These are phyloP conservation scores for Poeciliopsis gracilis DNA, from an alignment of 2,797 vertebrate genomes.

Conservation along the genomic window DNA sequence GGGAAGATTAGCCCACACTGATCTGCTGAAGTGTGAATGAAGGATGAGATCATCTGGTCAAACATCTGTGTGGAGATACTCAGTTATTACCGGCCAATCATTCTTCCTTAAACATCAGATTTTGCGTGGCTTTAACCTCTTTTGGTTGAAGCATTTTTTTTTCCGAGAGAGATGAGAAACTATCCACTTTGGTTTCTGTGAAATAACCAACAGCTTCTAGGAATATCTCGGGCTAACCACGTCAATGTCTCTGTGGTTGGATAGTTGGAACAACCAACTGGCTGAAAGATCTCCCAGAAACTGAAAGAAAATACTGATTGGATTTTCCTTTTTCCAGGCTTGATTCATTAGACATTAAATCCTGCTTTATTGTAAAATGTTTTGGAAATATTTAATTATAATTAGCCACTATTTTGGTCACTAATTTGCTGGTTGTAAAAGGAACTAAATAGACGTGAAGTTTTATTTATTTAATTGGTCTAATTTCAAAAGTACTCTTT, in stretches of 20 bases:
- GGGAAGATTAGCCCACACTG: conserved; percentile 20
- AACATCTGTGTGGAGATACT: conserved; percentile 24
- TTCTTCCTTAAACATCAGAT: conserved; percentile 38
- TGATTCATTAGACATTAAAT: background rate
- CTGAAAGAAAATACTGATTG: conserved; percentile 36
- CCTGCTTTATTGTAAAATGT: background rate
- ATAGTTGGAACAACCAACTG: conserved; percentile 61
- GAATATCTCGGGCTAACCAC: conserved; percentile 62
- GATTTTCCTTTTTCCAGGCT: conserved; percentile 4
- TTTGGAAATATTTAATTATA: background rate
- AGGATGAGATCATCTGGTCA: conserved; percentile 15
- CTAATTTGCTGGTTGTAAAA: background rate
- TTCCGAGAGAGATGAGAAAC: conserved; percentile 58
- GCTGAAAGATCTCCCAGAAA: conserved; percentile 33
- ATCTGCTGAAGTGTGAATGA: conserved; percentile 26
- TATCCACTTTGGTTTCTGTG: conserved; percentile 62
- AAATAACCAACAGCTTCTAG: conserved; percentile 64
- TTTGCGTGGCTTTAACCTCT: conserved; percentile 34
- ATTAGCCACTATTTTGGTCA: background rate
- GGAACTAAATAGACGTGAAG: background rate
- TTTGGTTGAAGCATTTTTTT: conserved; percentile 43
- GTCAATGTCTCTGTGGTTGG: conserved; percentile 57
- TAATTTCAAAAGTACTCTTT: background rate
- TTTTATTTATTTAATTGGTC: background rate
- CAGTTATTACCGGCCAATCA: conserved; percentile 14